Evolutionary conservation across 2,797 vertebrate genomes (phyloP).

Genomic region (Australoheros facetus): DNA sequence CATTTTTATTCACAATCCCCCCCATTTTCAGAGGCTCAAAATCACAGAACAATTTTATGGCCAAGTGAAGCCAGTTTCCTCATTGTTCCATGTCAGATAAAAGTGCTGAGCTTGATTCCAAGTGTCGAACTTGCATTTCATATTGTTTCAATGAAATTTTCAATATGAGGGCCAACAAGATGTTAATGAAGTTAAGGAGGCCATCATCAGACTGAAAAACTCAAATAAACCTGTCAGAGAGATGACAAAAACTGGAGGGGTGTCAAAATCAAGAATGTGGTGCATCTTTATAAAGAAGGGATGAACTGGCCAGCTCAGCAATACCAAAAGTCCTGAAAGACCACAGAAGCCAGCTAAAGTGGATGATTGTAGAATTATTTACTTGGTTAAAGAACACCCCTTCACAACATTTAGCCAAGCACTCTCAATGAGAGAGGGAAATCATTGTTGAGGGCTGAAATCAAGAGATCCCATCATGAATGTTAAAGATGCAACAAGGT

Average conservation of each 20-base stretch:
- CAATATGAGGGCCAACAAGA: neutral
- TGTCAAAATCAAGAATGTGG: neutral
- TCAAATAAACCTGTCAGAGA: neutral
- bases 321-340: neutral
- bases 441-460: neutral
- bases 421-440: neutral
- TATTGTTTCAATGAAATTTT: neutral
- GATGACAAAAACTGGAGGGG: fast-evolving
- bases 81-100: neutral
- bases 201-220: neutral
- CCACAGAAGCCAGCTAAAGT: neutral
- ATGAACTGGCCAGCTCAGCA: neutral
- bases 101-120: neutral
- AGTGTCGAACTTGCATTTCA: neutral
- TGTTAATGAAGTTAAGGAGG: neutral
- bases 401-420: too few relatives aligned
- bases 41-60: neutral
- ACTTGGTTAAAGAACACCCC: too few relatives aligned
- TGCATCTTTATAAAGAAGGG: neutral
- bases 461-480: fast-evolving
- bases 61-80: neutral
- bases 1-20: too few relatives aligned
- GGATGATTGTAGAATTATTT: too few relatives aligned
- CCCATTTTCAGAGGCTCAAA: neutral
- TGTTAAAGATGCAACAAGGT: neutral